A percentile compares a stretch with the other conserved stretches of the same genome.
These are phyloP conservation scores for Drosophila yooni DNA, from an alignment of 2,888 invertebrate genomes.

Conservation along the genomic window DNA sequence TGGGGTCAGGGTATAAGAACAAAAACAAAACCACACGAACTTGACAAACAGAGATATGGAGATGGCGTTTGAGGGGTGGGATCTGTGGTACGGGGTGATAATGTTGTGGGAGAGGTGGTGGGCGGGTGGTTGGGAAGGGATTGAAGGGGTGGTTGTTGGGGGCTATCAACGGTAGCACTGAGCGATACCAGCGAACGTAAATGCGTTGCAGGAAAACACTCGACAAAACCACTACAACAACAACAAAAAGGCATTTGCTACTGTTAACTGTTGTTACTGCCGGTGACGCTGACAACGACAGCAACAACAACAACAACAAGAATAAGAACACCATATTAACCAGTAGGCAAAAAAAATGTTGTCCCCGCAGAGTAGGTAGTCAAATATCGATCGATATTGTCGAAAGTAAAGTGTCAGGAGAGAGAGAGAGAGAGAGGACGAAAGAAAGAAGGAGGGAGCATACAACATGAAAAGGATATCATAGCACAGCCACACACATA, in stretches of 20 bases:
- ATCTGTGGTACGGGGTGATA: background rate
- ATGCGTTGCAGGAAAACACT: constrained; percentile 81
- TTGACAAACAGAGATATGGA: constrained; percentile 1
- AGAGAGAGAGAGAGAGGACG: background rate
- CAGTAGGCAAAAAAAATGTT: constrained; percentile 31
- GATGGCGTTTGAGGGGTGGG: constrained; percentile 3
- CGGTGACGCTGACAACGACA: constrained; percentile 50
- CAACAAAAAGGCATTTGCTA: constrained; percentile 42
- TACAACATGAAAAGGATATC: background rate
- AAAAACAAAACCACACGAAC: constrained; percentile 13
- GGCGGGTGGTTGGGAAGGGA: background rate
- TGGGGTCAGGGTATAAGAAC: background rate
- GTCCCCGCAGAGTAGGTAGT: constrained; percentile 50
- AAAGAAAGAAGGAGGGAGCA: background rate
- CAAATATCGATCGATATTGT: constrained; percentile 77
- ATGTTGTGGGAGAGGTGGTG: background rate
- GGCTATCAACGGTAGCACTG: constrained; percentile 6
- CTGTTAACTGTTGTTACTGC: constrained; percentile 59
- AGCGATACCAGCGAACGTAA: constrained; percentile 45
- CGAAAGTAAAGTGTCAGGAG: constrained; percentile 37
- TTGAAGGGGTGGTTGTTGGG: background rate
- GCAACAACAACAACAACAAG: constrained; percentile 8
- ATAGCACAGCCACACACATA: background rate
- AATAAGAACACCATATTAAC: constrained; percentile 21
- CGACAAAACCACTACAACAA: constrained; percentile 37